Evolutionary conservation across 1,140 invertebrate genomes (phyloP).

Genomic region (Mycetomoellerius zeteki): DNA sequence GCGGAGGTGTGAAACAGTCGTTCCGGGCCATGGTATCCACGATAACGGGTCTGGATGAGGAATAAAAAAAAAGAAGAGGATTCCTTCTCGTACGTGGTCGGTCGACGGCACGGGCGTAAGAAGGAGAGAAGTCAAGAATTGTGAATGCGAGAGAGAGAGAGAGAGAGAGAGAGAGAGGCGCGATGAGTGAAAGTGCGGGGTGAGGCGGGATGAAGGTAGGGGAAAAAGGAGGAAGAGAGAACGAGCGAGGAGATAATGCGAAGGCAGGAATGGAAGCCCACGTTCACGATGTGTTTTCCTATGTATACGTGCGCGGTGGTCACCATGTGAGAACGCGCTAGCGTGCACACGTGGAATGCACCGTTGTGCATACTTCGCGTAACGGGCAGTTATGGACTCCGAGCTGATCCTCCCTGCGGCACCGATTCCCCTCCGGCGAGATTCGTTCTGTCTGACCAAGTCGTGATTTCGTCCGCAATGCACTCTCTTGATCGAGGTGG

Average conservation of each 20-base stretch:
- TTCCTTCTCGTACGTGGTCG: slow-evolving; percentile 59
- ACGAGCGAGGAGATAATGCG: slow-evolving; percentile 81
- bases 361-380: slow-evolving; percentile 81
- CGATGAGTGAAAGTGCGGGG: neutral
- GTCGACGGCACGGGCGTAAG: slow-evolving; percentile 49
- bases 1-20: slow-evolving; percentile 86
- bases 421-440: slow-evolving; percentile 64
- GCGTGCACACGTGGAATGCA: slow-evolving; percentile 82
- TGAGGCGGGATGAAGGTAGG: neutral
- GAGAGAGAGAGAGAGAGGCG: slow-evolving; percentile 25
- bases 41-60: slow-evolving; percentile 73
- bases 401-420: slow-evolving; percentile 76
- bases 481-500: neutral
- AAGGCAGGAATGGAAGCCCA: slow-evolving; percentile 85
- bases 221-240: slow-evolving; percentile 49
- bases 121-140: slow-evolving; percentile 40
- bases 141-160: slow-evolving; percentile 10
- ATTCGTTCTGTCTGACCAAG: slow-evolving; percentile 1
- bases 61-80: slow-evolving; percentile 70
- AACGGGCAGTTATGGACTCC: slow-evolving; percentile 79
- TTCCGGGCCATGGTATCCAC: slow-evolving; percentile 81
- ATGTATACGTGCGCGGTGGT: slow-evolving; percentile 79
- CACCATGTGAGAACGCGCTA: slow-evolving; percentile 82
- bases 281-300: slow-evolving; percentile 84
- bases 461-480: slow-evolving; percentile 13